Evolutionary conservation across 1,140 invertebrate species (phyloP).

Genomic region (Rhopalosiphum padi): DNA sequence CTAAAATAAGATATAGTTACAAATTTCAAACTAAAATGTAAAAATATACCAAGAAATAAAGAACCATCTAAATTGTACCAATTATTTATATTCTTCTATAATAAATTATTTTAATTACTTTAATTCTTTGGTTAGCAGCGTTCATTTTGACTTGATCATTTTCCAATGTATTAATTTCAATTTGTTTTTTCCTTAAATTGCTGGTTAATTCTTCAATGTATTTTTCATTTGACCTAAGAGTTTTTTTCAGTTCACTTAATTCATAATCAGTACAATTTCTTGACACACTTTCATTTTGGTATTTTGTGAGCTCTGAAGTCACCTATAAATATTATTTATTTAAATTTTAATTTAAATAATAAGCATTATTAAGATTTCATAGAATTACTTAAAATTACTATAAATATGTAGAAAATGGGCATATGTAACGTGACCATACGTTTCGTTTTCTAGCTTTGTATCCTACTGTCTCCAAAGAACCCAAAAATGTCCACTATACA

Average conservation of each 20-base stretch:
- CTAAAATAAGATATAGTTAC: neutral
- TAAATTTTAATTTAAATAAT: neutral
- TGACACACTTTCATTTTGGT: constrained; percentile 19
- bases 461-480: too few relatives aligned
- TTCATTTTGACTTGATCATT: constrained; percentile 59
- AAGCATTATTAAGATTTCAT: neutral
- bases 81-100: neutral
- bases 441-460: too few relatives aligned
- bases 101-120: constrained; percentile 53
- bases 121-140: constrained; percentile 57
- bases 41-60: neutral
- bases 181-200: constrained; percentile 58
- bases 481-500: too few relatives aligned
- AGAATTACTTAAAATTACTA: too few relatives aligned
- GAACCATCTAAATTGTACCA: neutral
- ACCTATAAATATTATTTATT: constrained; percentile 49
- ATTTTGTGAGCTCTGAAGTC: constrained; percentile 18
- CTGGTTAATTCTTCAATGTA: constrained; percentile 58
- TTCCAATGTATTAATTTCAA: constrained; percentile 58
- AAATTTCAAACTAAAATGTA: neutral
- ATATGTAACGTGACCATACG: too few relatives aligned
- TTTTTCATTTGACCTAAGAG: constrained; percentile 55
- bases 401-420: too few relatives aligned
- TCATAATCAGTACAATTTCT: constrained; percentile 51
- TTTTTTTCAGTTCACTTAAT: constrained; percentile 58